Base-by-base conservation (phyloP, 2,888 invertebrate genomes). In the Nycteola revayana region DNA sequence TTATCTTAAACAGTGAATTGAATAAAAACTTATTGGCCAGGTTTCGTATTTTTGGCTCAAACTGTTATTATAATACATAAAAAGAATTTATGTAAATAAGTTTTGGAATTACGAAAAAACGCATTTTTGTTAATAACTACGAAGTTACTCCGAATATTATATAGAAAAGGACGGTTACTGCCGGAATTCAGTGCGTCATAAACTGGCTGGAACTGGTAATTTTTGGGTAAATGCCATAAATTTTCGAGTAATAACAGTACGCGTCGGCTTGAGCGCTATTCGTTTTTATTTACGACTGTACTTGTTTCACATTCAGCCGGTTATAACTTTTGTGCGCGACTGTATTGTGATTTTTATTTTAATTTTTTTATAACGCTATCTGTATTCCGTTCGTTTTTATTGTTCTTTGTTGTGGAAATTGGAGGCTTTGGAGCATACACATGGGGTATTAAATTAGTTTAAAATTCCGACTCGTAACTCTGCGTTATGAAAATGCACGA, bases 241-340 rank as follows among this genome's bases (percentile, higher is more conserved):
- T 82, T 78, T 67, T 61, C 62, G 66, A 69, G 69, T 75, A 82
- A 81, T 79, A 81, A 79, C 78, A 75, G 76, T 75, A 69, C 64
- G 73, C 73, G 75, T 80, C 76, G 75, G 73, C 65, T 68, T 64
- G 71, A 69, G 77, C 72, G 84, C 83, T 84, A 80, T 84, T 82
- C 77, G 63, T 66, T 80, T 83, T 84, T 86, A 84, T 87, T 86
- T 86, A 87, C 76, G 84, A 81, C 79, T 76, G 74, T 79, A 85
- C 86, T 86, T 79, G 82, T 80, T 81, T 84, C 82, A 82, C 75
- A 79, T 79, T 75, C 83, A 79, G 80, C 61, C 60, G 66, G 73
- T 75, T 76, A 75, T 78, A 80, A 82, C 75, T 83, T 84, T 77
- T 77, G 75, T 73, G 70, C 70, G 64, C 74, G 81, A 75, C 75